Evolutionary conservation across 1,140 invertebrate genomes (phyloP).

Genomic region (Agrilus planipennis): DNA sequence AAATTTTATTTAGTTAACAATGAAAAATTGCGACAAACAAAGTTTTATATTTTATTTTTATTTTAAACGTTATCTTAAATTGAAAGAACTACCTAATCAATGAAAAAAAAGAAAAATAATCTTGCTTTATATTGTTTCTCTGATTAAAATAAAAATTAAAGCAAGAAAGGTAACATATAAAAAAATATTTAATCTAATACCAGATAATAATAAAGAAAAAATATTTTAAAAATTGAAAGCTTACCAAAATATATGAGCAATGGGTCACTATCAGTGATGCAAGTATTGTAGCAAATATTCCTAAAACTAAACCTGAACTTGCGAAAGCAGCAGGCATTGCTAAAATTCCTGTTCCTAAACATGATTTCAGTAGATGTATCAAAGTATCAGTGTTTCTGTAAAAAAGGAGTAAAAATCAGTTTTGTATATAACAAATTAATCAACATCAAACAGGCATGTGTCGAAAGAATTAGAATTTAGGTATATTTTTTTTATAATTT

Average conservation of each 20-base stretch:
- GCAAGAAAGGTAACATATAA: neutral
- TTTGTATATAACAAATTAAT: too few relatives aligned
- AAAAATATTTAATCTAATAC: too few relatives aligned
- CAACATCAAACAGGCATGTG: too few relatives aligned
- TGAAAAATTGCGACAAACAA: neutral
- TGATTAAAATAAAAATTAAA: neutral
- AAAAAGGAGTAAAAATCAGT: constrained; percentile 10
- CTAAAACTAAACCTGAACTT: constrained; percentile 63
- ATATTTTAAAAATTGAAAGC: constrained; percentile 26
- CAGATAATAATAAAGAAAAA: neutral
- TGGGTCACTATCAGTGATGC: constrained; percentile 76
- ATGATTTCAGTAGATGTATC: constrained; percentile 76
- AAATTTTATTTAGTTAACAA: constrained; percentile 11
- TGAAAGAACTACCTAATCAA: neutral
- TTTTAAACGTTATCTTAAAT: neutral
- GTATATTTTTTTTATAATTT: too few relatives aligned
- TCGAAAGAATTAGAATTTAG: too few relatives aligned
- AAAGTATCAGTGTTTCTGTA: constrained; percentile 69
- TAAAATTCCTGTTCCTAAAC: constrained; percentile 82
- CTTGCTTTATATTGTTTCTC: neutral
- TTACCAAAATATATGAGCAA: constrained; percentile 74
- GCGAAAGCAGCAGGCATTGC: constrained; percentile 81
- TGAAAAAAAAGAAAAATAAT: neutral
- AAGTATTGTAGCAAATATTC: constrained; percentile 64
- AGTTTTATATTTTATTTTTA: neutral